Evolutionary conservation across 92 coral and sea anemone species (phyloP).

Genomic region (Isaurus tuberculatus): DNA sequence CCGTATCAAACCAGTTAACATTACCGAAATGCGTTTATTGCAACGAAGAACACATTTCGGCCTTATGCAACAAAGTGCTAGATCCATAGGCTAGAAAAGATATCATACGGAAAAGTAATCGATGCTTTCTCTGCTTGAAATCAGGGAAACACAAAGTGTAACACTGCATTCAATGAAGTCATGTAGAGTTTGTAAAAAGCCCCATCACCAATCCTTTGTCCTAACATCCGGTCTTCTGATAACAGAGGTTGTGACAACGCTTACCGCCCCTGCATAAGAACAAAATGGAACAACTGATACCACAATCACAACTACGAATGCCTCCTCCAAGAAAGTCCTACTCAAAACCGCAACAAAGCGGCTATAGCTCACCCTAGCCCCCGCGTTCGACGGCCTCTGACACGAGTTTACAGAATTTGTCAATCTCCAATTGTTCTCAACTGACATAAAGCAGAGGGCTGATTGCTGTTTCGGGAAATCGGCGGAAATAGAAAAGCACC

Average conservation of each 20-base stretch:
- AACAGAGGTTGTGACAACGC: conserved; percentile 6
- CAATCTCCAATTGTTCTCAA: too few relatives aligned
- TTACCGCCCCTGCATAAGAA: conserved; percentile 24
- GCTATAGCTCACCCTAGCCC: too few relatives aligned
- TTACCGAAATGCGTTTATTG: conserved; percentile 59
- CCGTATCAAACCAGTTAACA: not conserved
- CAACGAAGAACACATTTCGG: conserved; percentile 46
- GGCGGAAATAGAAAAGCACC: too few relatives aligned
- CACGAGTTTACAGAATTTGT: too few relatives aligned
- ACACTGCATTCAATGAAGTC: conserved; percentile 26
- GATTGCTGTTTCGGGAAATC: too few relatives aligned
- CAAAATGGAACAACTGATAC: not conserved
- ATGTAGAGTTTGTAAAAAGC: conserved; percentile 17
- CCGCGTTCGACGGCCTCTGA: too few relatives aligned
- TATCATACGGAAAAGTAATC: conserved; percentile 33
- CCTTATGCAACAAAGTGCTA: conserved; percentile 45
- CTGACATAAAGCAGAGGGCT: too few relatives aligned
- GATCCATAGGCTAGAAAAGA: conserved; percentile 32
- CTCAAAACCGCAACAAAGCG: conserved; percentile 49
- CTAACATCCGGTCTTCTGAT: not conserved
- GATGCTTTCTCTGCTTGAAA: conserved; percentile 52
- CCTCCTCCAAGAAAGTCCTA: conserved; percentile 30
- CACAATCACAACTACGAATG: conserved; percentile 24
- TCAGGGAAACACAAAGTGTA: conserved; percentile 36
- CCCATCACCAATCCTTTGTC: conserved; percentile 43